These are phyloP conservation scores for Betta splendens DNA, from an alignment of 2,797 vertebrate species.

Conservation along the genomic window DNA sequence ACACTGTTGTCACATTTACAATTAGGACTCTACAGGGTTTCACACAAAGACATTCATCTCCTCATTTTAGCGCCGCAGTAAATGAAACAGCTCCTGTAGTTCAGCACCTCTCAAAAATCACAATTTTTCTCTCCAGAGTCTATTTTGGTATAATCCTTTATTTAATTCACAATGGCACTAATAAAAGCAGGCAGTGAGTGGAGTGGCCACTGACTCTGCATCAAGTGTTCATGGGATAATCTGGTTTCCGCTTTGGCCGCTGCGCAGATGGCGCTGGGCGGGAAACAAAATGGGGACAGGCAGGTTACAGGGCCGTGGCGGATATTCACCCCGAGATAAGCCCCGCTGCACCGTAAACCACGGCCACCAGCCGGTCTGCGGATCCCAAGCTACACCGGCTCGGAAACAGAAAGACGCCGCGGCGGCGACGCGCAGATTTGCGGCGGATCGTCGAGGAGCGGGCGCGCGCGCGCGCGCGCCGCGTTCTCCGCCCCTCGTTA, in stretches of 20 bases:
- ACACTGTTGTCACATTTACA: not conserved
- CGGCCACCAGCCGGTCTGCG: slow-evolving; percentile 37
- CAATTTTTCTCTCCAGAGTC: not conserved
- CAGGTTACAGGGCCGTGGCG: slow-evolving; percentile 51
- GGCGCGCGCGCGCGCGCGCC: not conserved
- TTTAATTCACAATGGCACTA: slow-evolving; percentile 11
- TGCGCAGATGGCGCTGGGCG: slow-evolving; percentile 74
- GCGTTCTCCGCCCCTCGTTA: too few species aligned
- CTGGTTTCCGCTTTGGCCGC: slow-evolving; percentile 73
- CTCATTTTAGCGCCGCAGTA: too few species aligned
- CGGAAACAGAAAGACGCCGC: too few species aligned
- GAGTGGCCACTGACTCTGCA: slow-evolving; percentile 59
- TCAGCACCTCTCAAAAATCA: too few species aligned
- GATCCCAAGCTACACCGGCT: slow-evolving; percentile 35
- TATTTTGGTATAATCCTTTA: not conserved
- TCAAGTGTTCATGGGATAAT: slow-evolving; percentile 74
- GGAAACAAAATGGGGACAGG: slow-evolving; percentile 65
- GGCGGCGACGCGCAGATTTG: slow-evolving; percentile 5
- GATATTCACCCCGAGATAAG: slow-evolving; percentile 75
- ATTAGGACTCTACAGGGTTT: slow-evolving; percentile 1
- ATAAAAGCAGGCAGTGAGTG: slow-evolving; percentile 40
- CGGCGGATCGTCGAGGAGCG: not conserved
- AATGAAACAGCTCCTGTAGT: too few species aligned
- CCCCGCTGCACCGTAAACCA: slow-evolving; percentile 53
- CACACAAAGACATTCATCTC: not conserved